These are phyloP conservation scores for Adrianichthys oophorus DNA, from an alignment of 2,797 vertebrate species.

Conservation along the genomic window DNA sequence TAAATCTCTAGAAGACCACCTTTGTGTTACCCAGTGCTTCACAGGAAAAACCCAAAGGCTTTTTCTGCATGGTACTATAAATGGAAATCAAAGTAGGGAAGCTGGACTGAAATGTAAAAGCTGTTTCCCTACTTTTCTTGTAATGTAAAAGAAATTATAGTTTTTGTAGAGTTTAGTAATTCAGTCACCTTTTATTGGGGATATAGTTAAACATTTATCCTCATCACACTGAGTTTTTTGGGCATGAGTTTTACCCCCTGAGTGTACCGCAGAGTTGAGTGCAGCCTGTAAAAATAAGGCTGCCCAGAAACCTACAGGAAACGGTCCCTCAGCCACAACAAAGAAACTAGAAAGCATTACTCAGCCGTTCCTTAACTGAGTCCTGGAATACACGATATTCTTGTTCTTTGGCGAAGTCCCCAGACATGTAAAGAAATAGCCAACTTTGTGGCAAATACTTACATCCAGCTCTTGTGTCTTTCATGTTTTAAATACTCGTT, in stretches of 20 bases:
- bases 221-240: conserved; percentile 71
- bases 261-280: conserved; percentile 60
- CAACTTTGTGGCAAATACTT: conserved; percentile 39
- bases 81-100: conserved; percentile 38
- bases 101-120: conserved; percentile 11
- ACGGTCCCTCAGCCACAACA: conserved; percentile 70
- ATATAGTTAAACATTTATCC: conserved; percentile 79
- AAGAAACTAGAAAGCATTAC: conserved; percentile 55
- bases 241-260: conserved; percentile 54
- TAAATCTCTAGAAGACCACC: conserved; percentile 55
- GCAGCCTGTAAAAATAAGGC: conserved; percentile 63
- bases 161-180: conserved; percentile 22
- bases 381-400: conserved; percentile 62
- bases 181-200: conserved; percentile 52
- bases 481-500: conserved; percentile 31
- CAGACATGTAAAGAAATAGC: conserved; percentile 50
- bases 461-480: conserved; percentile 44
- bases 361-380: conserved; percentile 62
- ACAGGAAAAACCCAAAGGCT: conserved; percentile 49
- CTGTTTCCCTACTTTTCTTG: conserved; percentile 8
- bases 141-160: conserved; percentile 1
- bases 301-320: conserved; percentile 62
- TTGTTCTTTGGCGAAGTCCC: conserved; percentile 66
- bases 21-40: conserved; percentile 59
- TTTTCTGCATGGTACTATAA: conserved; percentile 36